Base-by-base conservation (phyloP, 1,140 invertebrate genomes). In the Eurosta solidaginis region DNA sequence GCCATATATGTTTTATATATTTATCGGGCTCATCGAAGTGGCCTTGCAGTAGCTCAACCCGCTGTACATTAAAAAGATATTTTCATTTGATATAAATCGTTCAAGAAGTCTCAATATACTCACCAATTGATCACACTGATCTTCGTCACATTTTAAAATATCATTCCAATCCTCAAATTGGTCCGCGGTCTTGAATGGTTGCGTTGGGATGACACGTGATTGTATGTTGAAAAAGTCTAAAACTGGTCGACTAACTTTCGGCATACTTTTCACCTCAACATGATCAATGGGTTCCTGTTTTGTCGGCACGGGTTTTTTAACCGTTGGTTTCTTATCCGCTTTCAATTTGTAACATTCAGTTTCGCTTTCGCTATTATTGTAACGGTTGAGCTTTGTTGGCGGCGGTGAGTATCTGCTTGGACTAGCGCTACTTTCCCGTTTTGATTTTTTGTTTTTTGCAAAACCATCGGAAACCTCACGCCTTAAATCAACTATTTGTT, bases 121-220 rank as follows among this genome's bases (percentile, higher is more conserved):
- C 74, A 75, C 74, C 74, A 75, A 20, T 29, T 75, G 74, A 47
- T 75, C 74, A 27, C 74, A 47, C 44, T 75, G 74, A 75, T 75
- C 74, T 36, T 75, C 74, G 36, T 75, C 74, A 12, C 47, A 14
- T 29, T 27, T 50, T 14, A 75, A 50, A 17, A 75, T 45, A 47
- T 25, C 29, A 45, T 75, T 50, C 74, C 74, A 75, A 45, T 75
- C 74, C n/a, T 75, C 74, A 27, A 75, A 75, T 7, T 49, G 42
- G 36, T 45, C 29, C 10, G 42, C 74, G n/a, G 42, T 75, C 22
- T 75, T 75, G 44, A 75, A 75, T 20, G 74, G 74, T 14, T 50
- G 47, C 5, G 74, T 75, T 20, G 74, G 74, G 40, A 75, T 49
- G 6, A 75, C 74, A 9, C 36, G 74, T n/a, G 47, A 27, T 29